A percentile compares a stretch with the other conserved stretches of the same genome.
These are phyloP conservation scores for Ibycter americanus DNA, from an alignment of 2,797 vertebrate species.

Conservation along the genomic window DNA sequence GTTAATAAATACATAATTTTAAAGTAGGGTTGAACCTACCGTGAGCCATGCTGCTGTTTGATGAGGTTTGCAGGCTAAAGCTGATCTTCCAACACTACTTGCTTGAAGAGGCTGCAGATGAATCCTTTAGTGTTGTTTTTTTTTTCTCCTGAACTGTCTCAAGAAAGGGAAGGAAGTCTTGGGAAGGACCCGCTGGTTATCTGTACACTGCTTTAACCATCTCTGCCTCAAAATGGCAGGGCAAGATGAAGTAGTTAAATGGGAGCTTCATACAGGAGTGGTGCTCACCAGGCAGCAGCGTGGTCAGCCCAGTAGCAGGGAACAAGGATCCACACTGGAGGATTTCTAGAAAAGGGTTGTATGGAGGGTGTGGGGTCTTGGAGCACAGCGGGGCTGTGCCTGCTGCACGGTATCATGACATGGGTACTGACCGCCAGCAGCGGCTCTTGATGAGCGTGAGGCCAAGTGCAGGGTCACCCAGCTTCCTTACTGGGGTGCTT, in stretches of 20 bases:
- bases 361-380: neutral
- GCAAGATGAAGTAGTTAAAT: neutral
- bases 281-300: neutral
- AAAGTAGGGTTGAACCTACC: neutral
- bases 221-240: neutral
- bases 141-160: neutral
- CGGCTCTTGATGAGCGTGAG: neutral
- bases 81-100: neutral
- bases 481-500: neutral
- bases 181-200: neutral
- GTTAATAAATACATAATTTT: neutral
- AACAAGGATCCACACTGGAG: neutral
- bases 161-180: neutral
- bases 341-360: neutral
- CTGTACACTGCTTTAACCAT: neutral
- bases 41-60: neutral
- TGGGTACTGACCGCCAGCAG: neutral
- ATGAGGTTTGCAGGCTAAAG: neutral
- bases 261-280: neutral
- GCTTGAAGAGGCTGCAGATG: neutral
- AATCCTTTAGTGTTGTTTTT: neutral
- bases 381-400: neutral
- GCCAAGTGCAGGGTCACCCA: neutral
- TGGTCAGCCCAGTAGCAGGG: neutral
- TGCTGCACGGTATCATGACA: accelerated